These are phyloP conservation scores for Drosophila flavopinicola DNA, from an alignment of 2,888 invertebrate species.

Conservation along the genomic window DNA sequence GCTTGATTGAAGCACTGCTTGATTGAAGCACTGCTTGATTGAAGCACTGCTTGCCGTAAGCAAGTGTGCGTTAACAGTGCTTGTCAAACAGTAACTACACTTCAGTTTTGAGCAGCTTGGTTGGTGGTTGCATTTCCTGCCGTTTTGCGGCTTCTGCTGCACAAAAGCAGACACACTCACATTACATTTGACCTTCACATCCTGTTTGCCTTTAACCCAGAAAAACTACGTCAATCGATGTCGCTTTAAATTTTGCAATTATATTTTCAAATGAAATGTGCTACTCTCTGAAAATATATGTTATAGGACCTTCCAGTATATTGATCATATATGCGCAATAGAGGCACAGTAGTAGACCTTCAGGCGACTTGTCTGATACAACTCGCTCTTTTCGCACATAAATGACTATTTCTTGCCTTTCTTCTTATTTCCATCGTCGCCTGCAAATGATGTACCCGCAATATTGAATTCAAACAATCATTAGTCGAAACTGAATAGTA, in stretches of 20 bases:
- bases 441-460: not conserved
- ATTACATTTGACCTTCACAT: constrained; percentile 4
- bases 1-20: not conserved
- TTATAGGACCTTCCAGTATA: not conserved
- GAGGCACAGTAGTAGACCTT: too few species aligned
- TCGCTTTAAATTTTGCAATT: not conserved
- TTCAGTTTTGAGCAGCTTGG: constrained; percentile 1
- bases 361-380: too few species aligned
- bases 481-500: not conserved
- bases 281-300: too few species aligned
- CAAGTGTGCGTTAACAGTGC: not conserved
- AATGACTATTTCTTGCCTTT: constrained; percentile 4
- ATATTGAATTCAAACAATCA: not conserved
- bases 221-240: not conserved
- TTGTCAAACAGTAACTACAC: not conserved
- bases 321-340: not conserved
- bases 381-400: not conserved
- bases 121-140: not conserved
- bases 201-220: not conserved
- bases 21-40: not conserved
- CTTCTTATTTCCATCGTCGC: not conserved
- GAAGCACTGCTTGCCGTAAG: not conserved
- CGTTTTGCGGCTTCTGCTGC: not conserved
- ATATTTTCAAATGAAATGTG: not conserved
- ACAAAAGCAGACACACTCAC: too few species aligned